phyloP scores from a whole-genome alignment of 2,888 invertebrate species.

The Standfussiana lucernea region DNA sequence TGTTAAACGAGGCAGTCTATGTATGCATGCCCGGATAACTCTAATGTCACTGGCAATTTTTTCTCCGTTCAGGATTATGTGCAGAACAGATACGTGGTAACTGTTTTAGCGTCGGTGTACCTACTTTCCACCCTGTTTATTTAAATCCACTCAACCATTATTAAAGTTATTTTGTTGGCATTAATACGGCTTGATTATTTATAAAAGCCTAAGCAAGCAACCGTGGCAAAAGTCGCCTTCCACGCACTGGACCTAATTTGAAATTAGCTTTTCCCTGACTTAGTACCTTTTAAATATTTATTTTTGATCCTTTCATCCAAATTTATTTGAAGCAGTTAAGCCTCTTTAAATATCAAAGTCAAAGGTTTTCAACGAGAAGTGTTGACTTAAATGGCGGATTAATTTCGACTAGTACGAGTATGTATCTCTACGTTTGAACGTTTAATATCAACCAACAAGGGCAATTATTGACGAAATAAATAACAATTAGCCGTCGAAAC shows the following conservation, averaged over 20 bases:
- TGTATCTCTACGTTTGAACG: not conserved
- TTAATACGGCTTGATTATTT: not conserved
- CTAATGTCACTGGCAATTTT: no score
- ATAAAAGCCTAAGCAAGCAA: not conserved
- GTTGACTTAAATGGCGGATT: not conserved
- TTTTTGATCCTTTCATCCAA: not conserved
- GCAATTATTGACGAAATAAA: not conserved
- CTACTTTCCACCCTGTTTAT: no score
- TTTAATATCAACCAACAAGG: not conserved
- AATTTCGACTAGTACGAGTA: slow-evolving; percentile 5
- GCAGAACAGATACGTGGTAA: no score
- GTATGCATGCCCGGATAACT: not conserved
- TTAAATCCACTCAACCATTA: not conserved
- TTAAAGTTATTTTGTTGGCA: not conserved
- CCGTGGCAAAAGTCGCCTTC: not conserved
- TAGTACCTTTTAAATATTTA: slow-evolving; percentile 3
- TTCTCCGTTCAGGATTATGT: no score
- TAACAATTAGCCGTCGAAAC: not conserved
- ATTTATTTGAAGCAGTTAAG: slow-evolving; percentile 1
- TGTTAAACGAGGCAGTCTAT: no score
- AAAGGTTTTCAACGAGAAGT: not conserved
- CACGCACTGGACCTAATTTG: not conserved
- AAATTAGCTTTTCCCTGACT: not conserved
- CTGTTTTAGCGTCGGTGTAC: no score
- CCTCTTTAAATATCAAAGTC: not conserved